phyloP scores from a whole-genome alignment of 1,140 invertebrate genomes.

The Pseudomyrmex gracilis region DNA sequence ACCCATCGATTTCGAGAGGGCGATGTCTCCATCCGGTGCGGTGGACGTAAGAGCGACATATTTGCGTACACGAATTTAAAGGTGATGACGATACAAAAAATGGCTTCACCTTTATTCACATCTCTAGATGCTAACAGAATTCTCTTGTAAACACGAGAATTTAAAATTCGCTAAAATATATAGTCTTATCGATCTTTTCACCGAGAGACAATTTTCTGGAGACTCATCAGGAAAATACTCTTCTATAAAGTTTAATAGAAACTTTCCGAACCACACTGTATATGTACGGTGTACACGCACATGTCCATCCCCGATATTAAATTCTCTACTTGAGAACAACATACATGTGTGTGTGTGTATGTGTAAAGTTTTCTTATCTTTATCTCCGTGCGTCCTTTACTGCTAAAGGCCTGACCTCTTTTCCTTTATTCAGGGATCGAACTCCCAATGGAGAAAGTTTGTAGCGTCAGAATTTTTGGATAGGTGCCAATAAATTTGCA shows the following conservation, averaged over 20 bases:
- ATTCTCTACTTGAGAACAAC: neutral
- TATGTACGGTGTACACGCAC: neutral
- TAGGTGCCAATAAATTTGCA: slow-evolving; percentile 29
- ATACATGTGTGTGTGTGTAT: neutral
- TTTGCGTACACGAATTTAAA: slow-evolving; percentile 47
- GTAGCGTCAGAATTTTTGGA: slow-evolving; percentile 23
- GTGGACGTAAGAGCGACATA: slow-evolving; percentile 38
- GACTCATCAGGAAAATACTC: slow-evolving; percentile 38
- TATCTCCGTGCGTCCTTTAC: neutral
- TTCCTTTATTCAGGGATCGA: slow-evolving; percentile 27
- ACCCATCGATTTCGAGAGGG: slow-evolving; percentile 37
- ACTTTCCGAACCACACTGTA: slow-evolving; percentile 25
- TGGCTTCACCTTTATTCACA: neutral
- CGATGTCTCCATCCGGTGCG: slow-evolving; percentile 24
- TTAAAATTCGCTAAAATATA: slow-evolving; percentile 17
- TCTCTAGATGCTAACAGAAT: neutral
- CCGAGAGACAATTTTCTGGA: slow-evolving; percentile 26
- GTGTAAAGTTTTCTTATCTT: no score
- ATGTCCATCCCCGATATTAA: slow-evolving; percentile 15
- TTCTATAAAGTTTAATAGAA: neutral
- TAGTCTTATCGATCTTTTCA: slow-evolving; percentile 6
- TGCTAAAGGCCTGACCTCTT: slow-evolving; percentile 1
- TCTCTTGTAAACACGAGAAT: neutral
- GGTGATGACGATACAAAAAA: slow-evolving; percentile 20
- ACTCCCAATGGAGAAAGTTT: slow-evolving; percentile 47